These are phyloP conservation scores for Sialis fuliginosa DNA, from an alignment of 2,888 invertebrate species.

Conservation along the genomic window DNA sequence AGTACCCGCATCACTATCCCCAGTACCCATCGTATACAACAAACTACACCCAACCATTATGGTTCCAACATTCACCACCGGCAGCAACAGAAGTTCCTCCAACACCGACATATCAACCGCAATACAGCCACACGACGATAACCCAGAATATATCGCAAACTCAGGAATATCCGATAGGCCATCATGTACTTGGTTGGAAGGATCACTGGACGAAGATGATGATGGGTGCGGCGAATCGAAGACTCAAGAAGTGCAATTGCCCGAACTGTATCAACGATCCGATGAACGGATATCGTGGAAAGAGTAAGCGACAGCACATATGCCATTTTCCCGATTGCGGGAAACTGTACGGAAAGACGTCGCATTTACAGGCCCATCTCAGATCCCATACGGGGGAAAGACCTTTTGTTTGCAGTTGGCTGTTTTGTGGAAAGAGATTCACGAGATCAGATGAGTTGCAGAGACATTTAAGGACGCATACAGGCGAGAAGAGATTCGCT, in stretches of 20 bases:
- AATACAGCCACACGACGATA: conserved; percentile 26
- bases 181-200: conserved; percentile 15
- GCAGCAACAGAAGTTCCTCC: conserved; percentile 28
- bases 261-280: conserved; percentile 70
- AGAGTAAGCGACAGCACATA: conserved; percentile 65
- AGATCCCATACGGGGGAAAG: conserved; percentile 89
- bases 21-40: conserved; percentile 6
- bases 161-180: conserved; percentile 21
- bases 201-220: conserved; percentile 18
- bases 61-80: conserved; percentile 24
- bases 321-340: conserved; percentile 79
- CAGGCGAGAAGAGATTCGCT: conserved; percentile 75
- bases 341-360: conserved; percentile 83
- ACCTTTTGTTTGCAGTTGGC: conserved; percentile 78
- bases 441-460: conserved; percentile 85
- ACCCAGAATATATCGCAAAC: conserved; percentile 28
- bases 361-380: conserved; percentile 81
- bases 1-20: conserved; percentile 23
- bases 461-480: conserved; percentile 74
- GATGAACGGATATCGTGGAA: conserved; percentile 53
- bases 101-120: conserved; percentile 29
- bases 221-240: conserved; percentile 13
- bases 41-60: conserved; percentile 15
- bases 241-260: conserved; percentile 57
- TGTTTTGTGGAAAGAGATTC: conserved; percentile 79